Evolutionary conservation across 2,888 invertebrate species (phyloP).

Genomic region (Sminthurides aquaticus): DNA sequence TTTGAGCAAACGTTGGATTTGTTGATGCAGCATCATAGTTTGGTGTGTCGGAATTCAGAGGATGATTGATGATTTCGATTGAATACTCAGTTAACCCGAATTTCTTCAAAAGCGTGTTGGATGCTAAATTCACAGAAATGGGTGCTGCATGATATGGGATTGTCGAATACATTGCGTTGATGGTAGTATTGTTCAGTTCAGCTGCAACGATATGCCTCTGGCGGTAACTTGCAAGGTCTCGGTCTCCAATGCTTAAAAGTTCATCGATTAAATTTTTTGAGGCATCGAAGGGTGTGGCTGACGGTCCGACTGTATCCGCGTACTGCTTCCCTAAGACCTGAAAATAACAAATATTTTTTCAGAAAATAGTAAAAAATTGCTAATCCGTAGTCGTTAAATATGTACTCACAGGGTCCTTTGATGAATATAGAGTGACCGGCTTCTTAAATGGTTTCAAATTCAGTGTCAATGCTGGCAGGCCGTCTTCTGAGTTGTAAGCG

Average conservation of each 20-base stretch:
- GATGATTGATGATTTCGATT: slow-evolving; percentile 38
- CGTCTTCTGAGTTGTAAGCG: slow-evolving; percentile 18
- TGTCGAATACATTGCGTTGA: slow-evolving; percentile 37
- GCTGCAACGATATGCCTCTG: slow-evolving; percentile 36
- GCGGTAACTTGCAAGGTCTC: slow-evolving; percentile 33
- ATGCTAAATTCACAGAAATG: slow-evolving; percentile 32
- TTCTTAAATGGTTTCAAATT: slow-evolving; percentile 27
- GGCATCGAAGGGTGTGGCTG: slow-evolving; percentile 20
- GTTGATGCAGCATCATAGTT: slow-evolving; percentile 27
- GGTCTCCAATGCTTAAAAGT: slow-evolving; percentile 19
- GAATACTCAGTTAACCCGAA: slow-evolving; percentile 11
- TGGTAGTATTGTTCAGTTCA: slow-evolving; percentile 25
- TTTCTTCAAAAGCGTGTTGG: slow-evolving; percentile 32
- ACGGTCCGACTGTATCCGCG: slow-evolving; percentile 26
- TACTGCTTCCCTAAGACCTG: slow-evolving; percentile 24
- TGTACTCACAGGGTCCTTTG: slow-evolving; percentile 29
- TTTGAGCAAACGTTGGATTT: slow-evolving; percentile 24
- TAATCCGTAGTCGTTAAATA: too few species aligned
- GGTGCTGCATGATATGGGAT: slow-evolving; percentile 38
- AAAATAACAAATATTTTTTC: too few species aligned
- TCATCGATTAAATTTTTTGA: slow-evolving; percentile 16
- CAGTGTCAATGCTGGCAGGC: slow-evolving; percentile 31
- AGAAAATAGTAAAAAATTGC: too few species aligned
- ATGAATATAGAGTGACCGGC: slow-evolving; percentile 31
- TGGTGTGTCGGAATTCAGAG: slow-evolving; percentile 24